These are phyloP conservation scores for Tonatia bakeri DNA, from an alignment of 2,113 vertebrate genomes.

Conservation along the genomic window DNA sequence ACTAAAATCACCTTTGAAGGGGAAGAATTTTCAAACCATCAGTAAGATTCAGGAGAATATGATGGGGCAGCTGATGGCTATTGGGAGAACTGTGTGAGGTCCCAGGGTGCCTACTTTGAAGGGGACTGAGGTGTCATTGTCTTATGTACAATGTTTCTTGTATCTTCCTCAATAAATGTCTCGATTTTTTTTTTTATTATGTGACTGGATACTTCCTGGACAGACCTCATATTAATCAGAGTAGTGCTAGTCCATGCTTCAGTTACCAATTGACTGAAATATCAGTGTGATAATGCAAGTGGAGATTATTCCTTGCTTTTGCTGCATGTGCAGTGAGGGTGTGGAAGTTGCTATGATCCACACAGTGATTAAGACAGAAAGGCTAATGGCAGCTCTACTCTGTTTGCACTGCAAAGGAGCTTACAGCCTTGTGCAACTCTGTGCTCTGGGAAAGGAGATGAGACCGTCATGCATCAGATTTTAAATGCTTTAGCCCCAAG, in stretches of 20 bases:
- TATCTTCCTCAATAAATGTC: no score
- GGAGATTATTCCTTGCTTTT: neutral
- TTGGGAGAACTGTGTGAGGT: no score
- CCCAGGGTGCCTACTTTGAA: no score
- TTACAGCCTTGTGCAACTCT: neutral
- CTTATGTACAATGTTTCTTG: no score
- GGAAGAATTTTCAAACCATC: no score
- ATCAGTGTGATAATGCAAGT: neutral
- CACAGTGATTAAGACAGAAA: neutral
- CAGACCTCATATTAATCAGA: neutral
- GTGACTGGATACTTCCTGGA: no score
- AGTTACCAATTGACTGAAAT: neutral
- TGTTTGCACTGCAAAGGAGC: neutral
- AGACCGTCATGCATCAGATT: neutral
- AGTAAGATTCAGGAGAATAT: no score
- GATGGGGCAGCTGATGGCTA: no score
- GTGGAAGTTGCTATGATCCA: neutral
- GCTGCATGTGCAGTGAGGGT: neutral
- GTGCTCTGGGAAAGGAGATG: neutral
- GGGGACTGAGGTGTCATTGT: no score
- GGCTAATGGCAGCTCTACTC: fast-evolving
- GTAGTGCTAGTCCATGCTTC: neutral
- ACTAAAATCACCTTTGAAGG: no score
- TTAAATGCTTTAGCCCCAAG: neutral
- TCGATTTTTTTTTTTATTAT: no score